phyloP scores from a whole-genome alignment of 2,888 invertebrate species.

The Pimpla rufipes region DNA sequence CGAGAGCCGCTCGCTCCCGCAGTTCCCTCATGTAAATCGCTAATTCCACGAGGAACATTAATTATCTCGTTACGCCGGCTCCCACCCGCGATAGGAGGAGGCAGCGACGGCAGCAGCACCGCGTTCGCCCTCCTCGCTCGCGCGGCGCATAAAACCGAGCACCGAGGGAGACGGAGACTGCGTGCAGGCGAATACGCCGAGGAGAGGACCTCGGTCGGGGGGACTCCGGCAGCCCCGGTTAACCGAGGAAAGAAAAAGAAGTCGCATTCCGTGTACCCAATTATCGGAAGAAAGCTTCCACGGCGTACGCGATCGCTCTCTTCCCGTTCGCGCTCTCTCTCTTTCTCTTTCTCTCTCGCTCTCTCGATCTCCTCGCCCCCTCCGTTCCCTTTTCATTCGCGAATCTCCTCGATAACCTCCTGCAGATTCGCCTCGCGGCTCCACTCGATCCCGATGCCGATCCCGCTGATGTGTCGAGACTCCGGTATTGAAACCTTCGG shows the following conservation, averaged over 20 bases:
- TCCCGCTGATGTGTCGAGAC: neutral
- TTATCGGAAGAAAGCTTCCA: slow-evolving; percentile 74
- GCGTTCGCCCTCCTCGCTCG: slow-evolving; percentile 27
- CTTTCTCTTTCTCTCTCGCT: slow-evolving; percentile 10
- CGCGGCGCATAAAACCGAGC: slow-evolving; percentile 20
- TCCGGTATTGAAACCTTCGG: neutral
- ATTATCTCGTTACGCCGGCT: slow-evolving; percentile 81
- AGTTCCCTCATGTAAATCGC: slow-evolving; percentile 81
- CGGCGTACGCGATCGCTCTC: slow-evolving; percentile 66
- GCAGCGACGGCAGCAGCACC: slow-evolving; percentile 26
- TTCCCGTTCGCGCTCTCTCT: slow-evolving; percentile 47
- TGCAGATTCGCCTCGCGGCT: neutral
- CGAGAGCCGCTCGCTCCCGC: slow-evolving; percentile 72
- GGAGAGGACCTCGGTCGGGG: slow-evolving; percentile 31
- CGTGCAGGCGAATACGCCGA: slow-evolving; percentile 38
- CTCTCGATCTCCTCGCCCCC: slow-evolving; percentile 6
- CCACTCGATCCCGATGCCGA: neutral
- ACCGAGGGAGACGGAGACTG: slow-evolving; percentile 33
- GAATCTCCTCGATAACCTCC: slow-evolving; percentile 49
- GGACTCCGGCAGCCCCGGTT: slow-evolving; percentile 52
- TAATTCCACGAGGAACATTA: slow-evolving; percentile 82
- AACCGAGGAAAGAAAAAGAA: slow-evolving; percentile 67
- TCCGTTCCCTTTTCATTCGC: slow-evolving; percentile 22
- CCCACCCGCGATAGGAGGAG: slow-evolving; percentile 65
- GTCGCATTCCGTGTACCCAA: slow-evolving; percentile 75